A percentile compares a stretch with the other conserved stretches of the same genome.
Evolutionary conservation across 2,888 invertebrate species (phyloP).

Genomic region (Drosophila buzzatii): DNA sequence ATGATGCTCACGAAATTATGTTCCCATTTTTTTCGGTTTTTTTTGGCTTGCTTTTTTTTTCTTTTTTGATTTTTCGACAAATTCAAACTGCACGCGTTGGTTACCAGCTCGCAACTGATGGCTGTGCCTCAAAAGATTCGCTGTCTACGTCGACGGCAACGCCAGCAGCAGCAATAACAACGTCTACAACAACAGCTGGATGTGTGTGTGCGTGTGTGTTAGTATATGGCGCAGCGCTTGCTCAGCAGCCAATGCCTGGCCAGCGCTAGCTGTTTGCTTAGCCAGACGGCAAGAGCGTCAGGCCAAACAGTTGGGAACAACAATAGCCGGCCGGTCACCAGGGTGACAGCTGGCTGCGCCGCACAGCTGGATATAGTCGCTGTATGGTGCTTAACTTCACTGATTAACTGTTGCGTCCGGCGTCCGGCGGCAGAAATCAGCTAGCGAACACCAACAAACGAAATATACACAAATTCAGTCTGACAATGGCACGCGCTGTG

Average conservation of each 20-base stretch:
- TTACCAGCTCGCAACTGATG: constrained; percentile 80
- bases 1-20: constrained; percentile 5
- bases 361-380: constrained; percentile 61
- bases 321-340: constrained; percentile 33
- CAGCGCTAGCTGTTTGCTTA: constrained; percentile 44
- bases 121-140: constrained; percentile 55
- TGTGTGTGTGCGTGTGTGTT: constrained; percentile 13
- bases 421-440: constrained; percentile 28
- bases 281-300: constrained; percentile 16
- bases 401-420: constrained; percentile 63
- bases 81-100: constrained; percentile 80
- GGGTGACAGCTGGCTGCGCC: constrained; percentile 45
- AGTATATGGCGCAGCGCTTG: constrained; percentile 9
- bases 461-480: constrained; percentile 27
- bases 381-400: constrained; percentile 62
- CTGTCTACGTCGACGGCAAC: constrained; percentile 44
- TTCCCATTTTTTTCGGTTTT: not conserved
- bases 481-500: constrained; percentile 42
- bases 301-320: constrained; percentile 41
- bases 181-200: constrained; percentile 31
- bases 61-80: constrained; percentile 16
- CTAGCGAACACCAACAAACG: constrained; percentile 11
- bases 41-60: not conserved
- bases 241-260: constrained; percentile 29
- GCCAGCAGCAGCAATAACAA: constrained; percentile 35